These are phyloP conservation scores for Electrona antarctica DNA, from an alignment of 2,113 vertebrate genomes.

Conservation along the genomic window DNA sequence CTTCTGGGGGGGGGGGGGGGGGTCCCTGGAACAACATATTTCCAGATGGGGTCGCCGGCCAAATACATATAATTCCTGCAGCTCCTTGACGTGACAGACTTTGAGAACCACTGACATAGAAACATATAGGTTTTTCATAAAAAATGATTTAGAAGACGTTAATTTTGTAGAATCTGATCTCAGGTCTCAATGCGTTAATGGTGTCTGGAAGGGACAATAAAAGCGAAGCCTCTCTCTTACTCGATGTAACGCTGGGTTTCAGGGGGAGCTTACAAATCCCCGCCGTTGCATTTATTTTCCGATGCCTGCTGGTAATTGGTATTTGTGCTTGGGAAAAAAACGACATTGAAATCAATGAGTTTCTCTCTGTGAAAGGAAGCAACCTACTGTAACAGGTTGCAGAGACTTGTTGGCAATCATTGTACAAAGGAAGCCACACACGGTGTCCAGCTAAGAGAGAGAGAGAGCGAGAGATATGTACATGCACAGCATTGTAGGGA, in stretches of 20 bases:
- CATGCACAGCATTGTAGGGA: too few relatives aligned
- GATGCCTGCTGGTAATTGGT: slow-evolving; percentile 61
- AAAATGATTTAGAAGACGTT: too few relatives aligned
- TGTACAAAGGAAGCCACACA: not conserved
- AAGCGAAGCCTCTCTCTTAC: slow-evolving; percentile 63
- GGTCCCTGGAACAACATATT: too few relatives aligned
- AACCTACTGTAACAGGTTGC: not conserved
- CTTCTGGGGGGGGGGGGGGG: too few relatives aligned
- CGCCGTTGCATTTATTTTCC: slow-evolving; percentile 62
- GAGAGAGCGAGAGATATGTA: too few relatives aligned
- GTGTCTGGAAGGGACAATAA: slow-evolving; percentile 75
- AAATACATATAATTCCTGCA: too few relatives aligned
- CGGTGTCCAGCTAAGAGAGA: not conserved
- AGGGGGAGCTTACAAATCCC: slow-evolving; percentile 65
- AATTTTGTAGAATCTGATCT: too few relatives aligned
- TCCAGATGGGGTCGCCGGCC: too few relatives aligned
- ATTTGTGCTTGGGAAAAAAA: slow-evolving; percentile 48
- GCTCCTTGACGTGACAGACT: too few relatives aligned
- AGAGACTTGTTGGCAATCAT: not conserved
- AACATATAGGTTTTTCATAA: too few relatives aligned
- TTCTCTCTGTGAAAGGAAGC: too few relatives aligned
- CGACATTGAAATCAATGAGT: not conserved
- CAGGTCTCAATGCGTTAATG: slow-evolving; percentile 36
- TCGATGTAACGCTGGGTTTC: slow-evolving; percentile 61
- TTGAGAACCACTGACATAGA: too few relatives aligned